phyloP scores from a whole-genome alignment of 2,797 vertebrate species.

The Oryzias dopingdopingensis region DNA sequence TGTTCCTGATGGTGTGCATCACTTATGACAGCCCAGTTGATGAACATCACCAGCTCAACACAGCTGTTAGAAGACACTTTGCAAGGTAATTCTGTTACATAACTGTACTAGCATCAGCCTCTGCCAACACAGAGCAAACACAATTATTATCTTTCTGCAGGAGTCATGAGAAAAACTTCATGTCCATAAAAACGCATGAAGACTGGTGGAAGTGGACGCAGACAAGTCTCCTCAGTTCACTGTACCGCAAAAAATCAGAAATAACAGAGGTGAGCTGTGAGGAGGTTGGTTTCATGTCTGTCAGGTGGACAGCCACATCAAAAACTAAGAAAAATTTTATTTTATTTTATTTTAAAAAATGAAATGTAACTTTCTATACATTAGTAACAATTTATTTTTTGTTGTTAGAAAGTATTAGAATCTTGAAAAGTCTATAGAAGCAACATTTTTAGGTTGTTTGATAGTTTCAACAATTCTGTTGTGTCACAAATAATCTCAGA shows the following conservation, averaged over 20 bases:
- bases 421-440: too few relatives aligned
- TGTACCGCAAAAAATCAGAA: conserved; percentile 48
- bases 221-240: conserved; percentile 61
- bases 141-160: conserved; percentile 39
- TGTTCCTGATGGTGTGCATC: conserved; percentile 71
- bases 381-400: too few relatives aligned
- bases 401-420: too few relatives aligned
- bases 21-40: conserved; percentile 48
- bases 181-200: conserved; percentile 51
- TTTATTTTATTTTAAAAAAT: too few relatives aligned
- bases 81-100: conserved; percentile 58
- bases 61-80: conserved; percentile 69
- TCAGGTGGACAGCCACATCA: too few relatives aligned
- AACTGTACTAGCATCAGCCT: not conserved
- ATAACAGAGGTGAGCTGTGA: conserved; percentile 53
- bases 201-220: conserved; percentile 81
- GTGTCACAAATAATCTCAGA: too few relatives aligned
- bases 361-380: too few relatives aligned
- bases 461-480: too few relatives aligned
- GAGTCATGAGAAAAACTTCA: conserved; percentile 39
- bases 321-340: too few relatives aligned
- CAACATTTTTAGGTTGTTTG: too few relatives aligned
- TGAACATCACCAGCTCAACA: conserved; percentile 68
- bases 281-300: not conserved
- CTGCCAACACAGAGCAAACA: not conserved